Conservation (phyloP, 2,888 invertebrate genomes). For the Gibbula magus region DNA sequence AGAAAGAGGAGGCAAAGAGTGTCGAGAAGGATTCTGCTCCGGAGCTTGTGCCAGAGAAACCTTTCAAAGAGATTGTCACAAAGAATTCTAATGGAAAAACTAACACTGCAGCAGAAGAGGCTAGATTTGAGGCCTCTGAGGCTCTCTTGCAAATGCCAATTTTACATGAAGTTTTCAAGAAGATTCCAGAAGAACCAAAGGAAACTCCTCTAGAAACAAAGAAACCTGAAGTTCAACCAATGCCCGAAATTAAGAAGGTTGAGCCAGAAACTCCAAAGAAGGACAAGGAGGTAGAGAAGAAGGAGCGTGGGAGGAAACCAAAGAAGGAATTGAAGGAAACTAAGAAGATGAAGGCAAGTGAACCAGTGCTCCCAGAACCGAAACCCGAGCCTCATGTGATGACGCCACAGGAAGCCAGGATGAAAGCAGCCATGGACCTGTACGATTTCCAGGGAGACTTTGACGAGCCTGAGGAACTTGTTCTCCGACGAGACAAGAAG, state of each 20-base stretch:
- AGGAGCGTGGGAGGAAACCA: constrained; percentile 28
- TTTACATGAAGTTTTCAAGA: not conserved
- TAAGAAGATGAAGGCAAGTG: constrained; percentile 23
- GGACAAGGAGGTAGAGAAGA: not conserved
- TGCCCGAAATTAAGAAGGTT: constrained; percentile 17
- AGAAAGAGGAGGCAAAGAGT: not conserved
- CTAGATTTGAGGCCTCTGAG: not conserved
- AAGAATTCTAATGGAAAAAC: constrained; percentile 1
- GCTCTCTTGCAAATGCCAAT: not conserved
- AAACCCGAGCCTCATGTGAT: not conserved
- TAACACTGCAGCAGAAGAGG: not conserved
- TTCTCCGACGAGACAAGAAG: constrained; percentile 15
- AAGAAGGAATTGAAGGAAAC: constrained; percentile 25
- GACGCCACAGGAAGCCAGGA: constrained; percentile 14
- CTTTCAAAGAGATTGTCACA: constrained; percentile 12
- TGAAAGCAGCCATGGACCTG: constrained; percentile 18
- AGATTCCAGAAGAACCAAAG: not conserved
- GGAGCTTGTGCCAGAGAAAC: constrained; percentile 16
- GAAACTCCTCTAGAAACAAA: not conserved
- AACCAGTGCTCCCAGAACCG: not conserved
- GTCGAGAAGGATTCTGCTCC: constrained; percentile 22
- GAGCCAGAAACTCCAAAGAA: constrained; percentile 13
- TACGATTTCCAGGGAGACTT: constrained; percentile 6
- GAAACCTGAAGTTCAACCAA: constrained; percentile 2
- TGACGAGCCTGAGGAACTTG: not conserved